Percentiles rank a stretch among this genome's conserved stretches.
These are phyloP conservation scores for Pitta sordida DNA, from an alignment of 2,113 vertebrate species.

Conservation along the genomic window DNA sequence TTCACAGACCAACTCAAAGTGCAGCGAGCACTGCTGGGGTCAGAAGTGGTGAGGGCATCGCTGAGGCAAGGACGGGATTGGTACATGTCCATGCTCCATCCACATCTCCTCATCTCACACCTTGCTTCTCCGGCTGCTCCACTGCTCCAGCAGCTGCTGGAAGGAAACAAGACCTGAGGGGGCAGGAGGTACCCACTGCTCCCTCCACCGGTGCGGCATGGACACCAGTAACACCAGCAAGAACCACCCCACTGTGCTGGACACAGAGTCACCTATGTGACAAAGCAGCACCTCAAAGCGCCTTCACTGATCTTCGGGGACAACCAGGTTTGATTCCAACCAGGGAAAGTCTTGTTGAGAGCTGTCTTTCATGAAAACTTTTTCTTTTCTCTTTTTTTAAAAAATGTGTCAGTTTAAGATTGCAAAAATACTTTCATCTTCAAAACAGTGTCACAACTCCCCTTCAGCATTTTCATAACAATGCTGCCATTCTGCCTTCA, in stretches of 20 bases:
- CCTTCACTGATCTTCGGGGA: accelerated
- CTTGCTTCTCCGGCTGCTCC: background rate
- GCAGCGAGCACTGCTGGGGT: background rate
- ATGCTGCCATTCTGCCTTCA: constrained; percentile 34
- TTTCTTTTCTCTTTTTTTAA: background rate
- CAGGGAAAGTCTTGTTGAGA: background rate
- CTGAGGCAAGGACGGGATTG: background rate
- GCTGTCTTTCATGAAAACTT: background rate
- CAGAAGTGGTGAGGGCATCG: background rate
- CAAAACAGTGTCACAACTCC: constrained; percentile 48
- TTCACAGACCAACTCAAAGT: background rate
- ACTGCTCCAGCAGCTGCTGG: background rate
- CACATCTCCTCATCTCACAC: background rate
- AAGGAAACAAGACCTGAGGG: background rate
- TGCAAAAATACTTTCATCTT: constrained; percentile 51
- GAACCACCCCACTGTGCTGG: accelerated
- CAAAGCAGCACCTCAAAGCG: background rate
- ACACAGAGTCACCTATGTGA: accelerated
- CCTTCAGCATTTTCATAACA: constrained; percentile 63
- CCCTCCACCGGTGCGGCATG: accelerated
- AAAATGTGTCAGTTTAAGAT: constrained; percentile 40
- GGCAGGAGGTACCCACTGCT: background rate
- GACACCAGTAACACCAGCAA: background rate
- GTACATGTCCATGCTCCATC: background rate
- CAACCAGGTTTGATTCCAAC: accelerated